Percentiles rank a stretch among this genome's conserved stretches.
phyloP scores from a whole-genome alignment of 2,797 vertebrate genomes.

The Fistularia tabacaria region DNA sequence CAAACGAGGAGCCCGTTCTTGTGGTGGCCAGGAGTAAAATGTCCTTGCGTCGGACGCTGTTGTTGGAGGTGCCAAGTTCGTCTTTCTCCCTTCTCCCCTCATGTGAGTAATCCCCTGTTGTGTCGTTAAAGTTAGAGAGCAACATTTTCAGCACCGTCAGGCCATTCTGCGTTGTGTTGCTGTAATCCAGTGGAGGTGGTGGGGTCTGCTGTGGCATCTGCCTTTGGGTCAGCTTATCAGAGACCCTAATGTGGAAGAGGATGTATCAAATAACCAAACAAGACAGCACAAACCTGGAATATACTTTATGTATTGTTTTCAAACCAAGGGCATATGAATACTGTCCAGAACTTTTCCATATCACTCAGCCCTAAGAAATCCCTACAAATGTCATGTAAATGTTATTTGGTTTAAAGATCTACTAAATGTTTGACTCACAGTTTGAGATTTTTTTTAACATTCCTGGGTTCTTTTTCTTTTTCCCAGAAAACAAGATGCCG shows the following conservation, averaged over 20 bases:
- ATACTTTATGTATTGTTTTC: not conserved
- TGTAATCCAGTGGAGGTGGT: slow-evolving; percentile 69
- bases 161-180: slow-evolving; percentile 71
- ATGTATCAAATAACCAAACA: slow-evolving; percentile 8
- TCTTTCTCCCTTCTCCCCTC: slow-evolving; percentile 35
- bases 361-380: no score
- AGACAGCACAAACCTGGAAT: not conserved
- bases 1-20: slow-evolving; percentile 92
- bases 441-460: no score
- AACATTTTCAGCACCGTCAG: slow-evolving; percentile 66
- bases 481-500: no score
- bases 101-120: slow-evolving; percentile 72
- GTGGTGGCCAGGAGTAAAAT: slow-evolving; percentile 93
- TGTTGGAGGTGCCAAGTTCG: not conserved
- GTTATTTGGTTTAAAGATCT: no score
- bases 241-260: slow-evolving; percentile 77
- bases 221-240: slow-evolving; percentile 82
- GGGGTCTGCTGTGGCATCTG: slow-evolving; percentile 76
- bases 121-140: slow-evolving; percentile 40
- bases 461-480: no score
- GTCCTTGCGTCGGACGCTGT: slow-evolving; percentile 72
- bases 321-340: no score
- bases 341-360: no score
- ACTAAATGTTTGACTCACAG: no score
- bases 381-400: no score